Evolutionary conservation across 2,113 vertebrate species (phyloP).

Genomic region (Apistogramma diplotaenia): DNA sequence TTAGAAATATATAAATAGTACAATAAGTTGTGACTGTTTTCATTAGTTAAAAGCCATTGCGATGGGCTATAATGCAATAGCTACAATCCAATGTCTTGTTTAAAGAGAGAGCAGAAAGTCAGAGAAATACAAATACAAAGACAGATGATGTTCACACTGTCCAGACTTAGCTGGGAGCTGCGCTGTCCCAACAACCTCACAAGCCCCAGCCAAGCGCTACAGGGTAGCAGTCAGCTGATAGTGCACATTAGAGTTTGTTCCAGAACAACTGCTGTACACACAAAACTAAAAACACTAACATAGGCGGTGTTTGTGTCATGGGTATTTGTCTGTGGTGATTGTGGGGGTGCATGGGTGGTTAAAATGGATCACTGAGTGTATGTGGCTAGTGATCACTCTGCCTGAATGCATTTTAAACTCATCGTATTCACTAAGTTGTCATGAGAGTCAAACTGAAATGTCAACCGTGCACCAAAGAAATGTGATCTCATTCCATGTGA

Average conservation of each 20-base stretch:
- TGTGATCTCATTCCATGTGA: background rate
- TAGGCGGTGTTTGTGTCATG: background rate
- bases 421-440: constrained; percentile 10
- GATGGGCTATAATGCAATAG: background rate
- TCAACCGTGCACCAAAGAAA: background rate
- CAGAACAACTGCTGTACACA: background rate
- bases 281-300: background rate
- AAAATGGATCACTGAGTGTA: accelerated
- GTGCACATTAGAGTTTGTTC: background rate
- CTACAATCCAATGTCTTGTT: background rate
- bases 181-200: constrained; percentile 4
- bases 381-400: background rate
- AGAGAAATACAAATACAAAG: background rate
- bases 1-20: background rate
- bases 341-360: background rate
- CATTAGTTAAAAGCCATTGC: background rate
- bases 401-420: background rate
- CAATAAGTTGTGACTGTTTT: background rate
- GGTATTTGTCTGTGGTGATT: background rate
- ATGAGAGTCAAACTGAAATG: constrained; percentile 9
- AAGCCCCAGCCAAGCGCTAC: background rate
- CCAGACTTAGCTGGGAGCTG: background rate
- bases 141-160: background rate
- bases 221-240: background rate
- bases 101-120: background rate